Base-by-base conservation (phyloP, 1,140 invertebrate genomes). In the Zophobas morio region DNA sequence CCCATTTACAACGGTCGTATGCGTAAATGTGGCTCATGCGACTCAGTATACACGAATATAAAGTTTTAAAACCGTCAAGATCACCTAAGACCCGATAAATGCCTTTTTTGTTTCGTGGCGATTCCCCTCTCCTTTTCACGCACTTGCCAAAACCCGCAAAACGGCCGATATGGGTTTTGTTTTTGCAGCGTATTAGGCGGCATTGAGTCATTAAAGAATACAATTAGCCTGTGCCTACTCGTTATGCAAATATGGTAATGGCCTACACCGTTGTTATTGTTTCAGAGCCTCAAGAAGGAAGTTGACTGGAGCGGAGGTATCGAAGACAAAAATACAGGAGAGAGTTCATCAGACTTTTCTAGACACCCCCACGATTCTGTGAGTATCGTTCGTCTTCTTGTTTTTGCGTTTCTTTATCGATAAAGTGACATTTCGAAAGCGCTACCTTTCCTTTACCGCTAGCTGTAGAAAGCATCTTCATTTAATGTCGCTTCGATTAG, bases 241-340 rank as follows among this genome's bases (percentile, higher is more conserved):
- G 42, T 20, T 20, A 46, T 46, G 42, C 42, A 46, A 46, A 54
- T n/a, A 34, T 34, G 8, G 5, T 5, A 34, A 54, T 46, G 2
- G 32, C 36, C n/a, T 8, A 60, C 56, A 36, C n/a, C 6, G 39
- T 1, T 8, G 39, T 66, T 66, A 66, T 66, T 66, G 60, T 89
- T 90, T 53, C 90, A 96, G 95, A 95, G 94, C 51, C 87, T 96
- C 82, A 96, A 96, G 86, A 96, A 96, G 88, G 95, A 96, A 90
- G 91, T 94, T 80, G 94, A 95, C 84, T 95, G 94, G 93, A 92
- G 93, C 86, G 89, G 93, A 91, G 92, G 93, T 85, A 88, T 91
- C 90, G 94, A 95, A 82, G 94, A 95, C 76, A 93, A 93, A 84
- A 92, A 91, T 85, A 89, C 89, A 81, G 93, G 91, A 82, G 93